A percentile compares a stretch with the other conserved stretches of the same genome.
phyloP scores from a whole-genome alignment of 1,140 invertebrate genomes.

The Nymphalis io region DNA sequence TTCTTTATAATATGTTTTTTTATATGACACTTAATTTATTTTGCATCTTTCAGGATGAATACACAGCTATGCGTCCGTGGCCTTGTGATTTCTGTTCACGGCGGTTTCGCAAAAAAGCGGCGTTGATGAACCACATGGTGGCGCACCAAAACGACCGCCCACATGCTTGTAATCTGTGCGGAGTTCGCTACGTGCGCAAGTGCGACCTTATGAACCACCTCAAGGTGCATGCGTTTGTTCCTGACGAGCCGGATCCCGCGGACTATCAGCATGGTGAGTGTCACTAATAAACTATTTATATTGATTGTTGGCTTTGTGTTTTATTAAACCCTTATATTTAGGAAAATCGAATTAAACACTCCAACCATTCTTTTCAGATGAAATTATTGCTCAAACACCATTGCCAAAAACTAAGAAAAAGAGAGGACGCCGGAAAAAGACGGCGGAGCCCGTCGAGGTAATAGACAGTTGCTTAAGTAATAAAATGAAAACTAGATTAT shows the following conservation, averaged over 20 bases:
- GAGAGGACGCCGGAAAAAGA: constrained; percentile 70
- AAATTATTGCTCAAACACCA: constrained; percentile 54
- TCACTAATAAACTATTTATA: not conserved
- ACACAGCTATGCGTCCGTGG: constrained; percentile 89
- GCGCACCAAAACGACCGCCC: constrained; percentile 90
- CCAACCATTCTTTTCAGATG: constrained; percentile 50
- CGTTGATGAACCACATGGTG: constrained; percentile 91
- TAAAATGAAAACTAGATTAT: not conserved
- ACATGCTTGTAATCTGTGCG: constrained; percentile 89
- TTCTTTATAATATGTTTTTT: no score
- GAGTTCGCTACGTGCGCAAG: constrained; percentile 87
- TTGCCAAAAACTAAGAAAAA: constrained; percentile 70
- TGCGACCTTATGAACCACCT: constrained; percentile 90
- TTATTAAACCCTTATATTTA: no score
- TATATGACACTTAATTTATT: not conserved
- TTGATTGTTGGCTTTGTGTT: no score
- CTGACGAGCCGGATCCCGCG: constrained; percentile 69
- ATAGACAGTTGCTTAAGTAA: not conserved
- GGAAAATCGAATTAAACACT: not conserved
- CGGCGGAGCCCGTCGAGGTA: constrained; percentile 56
- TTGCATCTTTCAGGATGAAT: constrained; percentile 82
- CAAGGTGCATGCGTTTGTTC: constrained; percentile 89
- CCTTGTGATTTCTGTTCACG: constrained; percentile 92
- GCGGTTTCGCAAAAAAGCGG: constrained; percentile 90
- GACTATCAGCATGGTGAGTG: constrained; percentile 41